Percentiles rank a stretch among this genome's conserved stretches.
These are phyloP conservation scores for Panopea generosa DNA, from an alignment of 2,888 invertebrate genomes.

Conservation along the genomic window DNA sequence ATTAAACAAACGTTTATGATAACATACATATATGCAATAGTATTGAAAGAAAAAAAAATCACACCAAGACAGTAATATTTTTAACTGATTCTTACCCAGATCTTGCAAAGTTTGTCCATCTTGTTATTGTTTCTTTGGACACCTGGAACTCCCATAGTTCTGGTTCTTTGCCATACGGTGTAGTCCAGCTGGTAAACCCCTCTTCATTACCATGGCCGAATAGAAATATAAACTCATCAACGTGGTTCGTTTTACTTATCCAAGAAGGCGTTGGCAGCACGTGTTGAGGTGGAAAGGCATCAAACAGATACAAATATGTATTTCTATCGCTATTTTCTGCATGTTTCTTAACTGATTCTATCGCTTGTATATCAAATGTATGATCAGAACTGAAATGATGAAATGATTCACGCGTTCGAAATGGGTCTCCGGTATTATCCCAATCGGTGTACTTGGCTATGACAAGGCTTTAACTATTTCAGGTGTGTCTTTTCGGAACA, in stretches of 20 bases:
- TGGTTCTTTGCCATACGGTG: conserved; percentile 86
- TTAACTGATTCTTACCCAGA: conserved; percentile 90
- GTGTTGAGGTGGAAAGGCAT: conserved; percentile 67
- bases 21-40: too few relatives aligned
- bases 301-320: conserved; percentile 50
- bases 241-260: conserved; percentile 75
- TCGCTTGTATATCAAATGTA: conserved; percentile 18
- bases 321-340: conserved; percentile 1
- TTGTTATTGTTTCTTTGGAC: conserved; percentile 94
- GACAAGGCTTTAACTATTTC: conserved; percentile 14
- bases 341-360: conserved; percentile 22
- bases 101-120: conserved; percentile 97
- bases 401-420: conserved; percentile 9
- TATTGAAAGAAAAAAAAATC: too few relatives aligned
- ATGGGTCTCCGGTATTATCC: conserved; percentile 24
- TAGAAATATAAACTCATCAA: conserved; percentile 71
- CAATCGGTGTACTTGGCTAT: conserved; percentile 36
- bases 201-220: conserved; percentile 51
- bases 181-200: conserved; percentile 75
- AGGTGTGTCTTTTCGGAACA: conserved; percentile 24
- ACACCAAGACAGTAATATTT: too few relatives aligned
- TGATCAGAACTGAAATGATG: conserved; percentile 32
- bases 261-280: conserved; percentile 66
- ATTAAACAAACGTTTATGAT: too few relatives aligned
- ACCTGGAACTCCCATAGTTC: conserved; percentile 93